Conservation (phyloP, 2,113 vertebrate species). For the Ceuthmochares aereus region DNA sequence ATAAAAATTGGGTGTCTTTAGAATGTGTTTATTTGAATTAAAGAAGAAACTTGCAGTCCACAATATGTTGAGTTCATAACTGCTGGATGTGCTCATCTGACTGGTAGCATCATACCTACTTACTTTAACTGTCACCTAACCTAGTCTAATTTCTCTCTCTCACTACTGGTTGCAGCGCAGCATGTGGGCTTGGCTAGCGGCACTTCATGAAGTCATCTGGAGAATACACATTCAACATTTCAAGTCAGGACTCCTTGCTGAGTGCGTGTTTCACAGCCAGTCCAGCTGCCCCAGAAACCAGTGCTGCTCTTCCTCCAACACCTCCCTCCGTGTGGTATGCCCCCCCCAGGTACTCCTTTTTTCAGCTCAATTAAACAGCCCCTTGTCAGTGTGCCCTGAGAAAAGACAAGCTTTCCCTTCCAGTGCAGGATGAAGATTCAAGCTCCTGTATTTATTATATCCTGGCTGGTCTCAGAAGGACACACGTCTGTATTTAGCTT, state of each 20-base stretch:
- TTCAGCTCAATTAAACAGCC: neutral
- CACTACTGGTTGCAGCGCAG: neutral
- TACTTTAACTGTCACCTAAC: neutral
- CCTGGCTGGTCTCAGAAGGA: neutral
- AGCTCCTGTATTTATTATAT: neutral
- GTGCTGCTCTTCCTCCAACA: neutral
- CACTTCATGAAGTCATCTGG: accelerated
- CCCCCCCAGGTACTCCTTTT: neutral
- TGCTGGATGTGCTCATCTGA: neutral
- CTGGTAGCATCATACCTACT: neutral
- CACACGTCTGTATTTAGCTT: accelerated
- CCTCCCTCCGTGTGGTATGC: accelerated
- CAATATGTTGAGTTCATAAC: neutral
- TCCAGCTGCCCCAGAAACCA: neutral
- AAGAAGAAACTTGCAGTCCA: neutral
- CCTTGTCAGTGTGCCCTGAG: neutral
- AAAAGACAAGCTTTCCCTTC: neutral
- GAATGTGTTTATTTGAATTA: neutral
- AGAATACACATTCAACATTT: neutral
- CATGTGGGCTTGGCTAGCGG: neutral
- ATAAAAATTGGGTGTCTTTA: neutral
- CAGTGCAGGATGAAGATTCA: neutral
- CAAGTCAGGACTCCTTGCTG: accelerated
- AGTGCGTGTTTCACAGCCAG: neutral
- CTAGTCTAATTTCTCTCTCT: neutral